Base-by-base conservation (phyloP, 2,888 invertebrate species). In the Latrodectus elegans region DNA sequence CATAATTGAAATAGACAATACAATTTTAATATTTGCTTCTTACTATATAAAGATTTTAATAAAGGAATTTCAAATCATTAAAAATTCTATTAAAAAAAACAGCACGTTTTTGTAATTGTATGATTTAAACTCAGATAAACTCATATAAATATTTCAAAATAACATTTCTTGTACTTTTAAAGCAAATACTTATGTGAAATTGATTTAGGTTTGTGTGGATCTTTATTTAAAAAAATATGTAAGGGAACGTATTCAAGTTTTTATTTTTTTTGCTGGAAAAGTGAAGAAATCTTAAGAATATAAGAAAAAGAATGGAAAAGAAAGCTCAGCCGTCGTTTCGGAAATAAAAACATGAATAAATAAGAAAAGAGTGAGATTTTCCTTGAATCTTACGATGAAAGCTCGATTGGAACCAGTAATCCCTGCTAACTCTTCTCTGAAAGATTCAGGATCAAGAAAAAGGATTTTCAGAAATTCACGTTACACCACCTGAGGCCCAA, bases 381-480 rank as follows among this genome's bases (percentile, higher is more conserved):
- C 73, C 77, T 78, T 67, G 87, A 88, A 88, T 88, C 82, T 82
- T 88, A 60, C 87, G 87, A 82, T 88, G 87, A 88, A 88, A 88
- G 87, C 87, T 83, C 87, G 82, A 88, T 88, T 83, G 87, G 77
- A 78, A 74, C 74, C 78, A 52, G 78, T 88, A 88, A 88, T 88
- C 87, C 87, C 64, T 52, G 73, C 64, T 82, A 78, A 77, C 77
- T 77, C 82, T 70, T 82, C 67, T 74, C 75, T 78, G 81, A 76
- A 81, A 82, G 80, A 53, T 51, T 78, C 60, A 17, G 68, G 87
- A 67, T 77, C 77, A 74, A 71, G 75, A 22, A 82, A 87, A 78
- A 68, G 87, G 87, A 83, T 83, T 88, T 88, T 87, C 87, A 78
- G 82, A 82, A 87, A 82, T 87, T 88, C 82, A 83, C 87, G 87